Percentiles rank a stretch among this genome's conserved stretches.
Evolutionary conservation across 2,888 invertebrate genomes (phyloP).

Genomic region (Ichneumoninae sp.): DNA sequence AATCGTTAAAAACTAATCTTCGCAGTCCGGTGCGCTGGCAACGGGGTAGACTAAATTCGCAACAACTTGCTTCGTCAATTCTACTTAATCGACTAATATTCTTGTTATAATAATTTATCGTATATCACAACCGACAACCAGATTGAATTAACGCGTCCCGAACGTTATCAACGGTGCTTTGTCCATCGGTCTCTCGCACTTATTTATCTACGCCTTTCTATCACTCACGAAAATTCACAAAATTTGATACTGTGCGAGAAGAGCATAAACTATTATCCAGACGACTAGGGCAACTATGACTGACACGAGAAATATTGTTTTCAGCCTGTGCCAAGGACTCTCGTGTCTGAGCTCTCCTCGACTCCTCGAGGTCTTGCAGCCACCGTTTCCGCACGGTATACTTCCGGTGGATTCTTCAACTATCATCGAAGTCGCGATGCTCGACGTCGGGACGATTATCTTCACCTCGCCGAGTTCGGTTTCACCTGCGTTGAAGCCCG

Average conservation of each 20-base stretch:
- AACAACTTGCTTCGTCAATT: slow-evolving; percentile 14
- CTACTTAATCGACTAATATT: not conserved
- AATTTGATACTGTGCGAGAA: slow-evolving; percentile 80
- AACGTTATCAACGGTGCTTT: not conserved
- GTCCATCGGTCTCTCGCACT: not conserved
- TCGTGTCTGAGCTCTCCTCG: slow-evolving; percentile 76
- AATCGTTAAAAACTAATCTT: not conserved
- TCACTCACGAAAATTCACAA: slow-evolving; percentile 69
- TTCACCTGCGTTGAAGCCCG: slow-evolving; percentile 73
- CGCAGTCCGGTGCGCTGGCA: not conserved
- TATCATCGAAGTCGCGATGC: slow-evolving; percentile 73
- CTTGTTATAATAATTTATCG: slow-evolving; percentile 7
- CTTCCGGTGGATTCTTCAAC: slow-evolving; percentile 57
- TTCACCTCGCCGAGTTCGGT: slow-evolving; percentile 81
- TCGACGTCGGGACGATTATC: slow-evolving; percentile 68
- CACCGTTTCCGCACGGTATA: slow-evolving; percentile 76
- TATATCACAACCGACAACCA: slow-evolving; percentile 27
- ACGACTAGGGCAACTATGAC: slow-evolving; percentile 84
- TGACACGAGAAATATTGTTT: slow-evolving; percentile 85
- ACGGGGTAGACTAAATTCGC: slow-evolving; percentile 42
- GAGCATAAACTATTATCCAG: slow-evolving; percentile 84
- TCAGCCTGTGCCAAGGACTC: slow-evolving; percentile 86
- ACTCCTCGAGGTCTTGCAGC: slow-evolving; percentile 74
- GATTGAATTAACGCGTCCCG: not conserved
- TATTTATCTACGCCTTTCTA: not conserved